Evolutionary conservation across 2,888 invertebrate species (phyloP), one percentile per base, ranked within the genome.

Genomic region (Caenorhabditis drosophilae): DNA sequence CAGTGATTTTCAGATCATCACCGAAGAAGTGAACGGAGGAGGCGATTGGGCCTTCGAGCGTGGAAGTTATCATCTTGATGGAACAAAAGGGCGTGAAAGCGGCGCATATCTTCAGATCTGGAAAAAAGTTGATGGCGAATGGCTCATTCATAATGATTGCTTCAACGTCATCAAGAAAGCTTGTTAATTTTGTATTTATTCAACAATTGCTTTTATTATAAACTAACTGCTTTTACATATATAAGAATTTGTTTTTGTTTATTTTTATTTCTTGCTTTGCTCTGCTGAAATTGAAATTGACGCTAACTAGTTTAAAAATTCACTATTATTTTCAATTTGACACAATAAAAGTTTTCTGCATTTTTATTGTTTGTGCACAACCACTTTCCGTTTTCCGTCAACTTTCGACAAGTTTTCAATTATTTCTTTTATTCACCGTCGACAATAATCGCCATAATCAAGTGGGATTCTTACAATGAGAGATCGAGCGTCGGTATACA

Each of bases 11-110:
- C 50, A 79, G 75, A 83, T 84, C 38, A 79, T 79, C 51, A 84
- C 83, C 20, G 83, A 83, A 57, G 83, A 83, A 54, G 83, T 84
- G 31, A 83, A 83, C 55, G 83, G 83, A 20, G 67, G 76, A 42
- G 82, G 81, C 23, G 82, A 82, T 25, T 83, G 82, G 83, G 83
- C 83, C 12, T 83, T 82, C 63, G 83, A 83, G 40, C 74, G 83
- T 40, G 83, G 83, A 41, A 74, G 75, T 60, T 83, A 83, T 45
- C 78, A 79, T 47, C 62, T 83, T 63, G 80, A 84, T 56, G 82
- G 83, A 7, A 77, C 72, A 9, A 77, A 79, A 23, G 83, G 83
- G 12, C 67, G 72, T 20, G 83, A 83, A 63, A 77, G 77, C 20
- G 83, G 83, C 22, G 78, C 81, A 45, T 83, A 81, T 60, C 72